Base-by-base conservation (phyloP, 2,113 vertebrate genomes). In the Myrmophylax atrothorax region DNA sequence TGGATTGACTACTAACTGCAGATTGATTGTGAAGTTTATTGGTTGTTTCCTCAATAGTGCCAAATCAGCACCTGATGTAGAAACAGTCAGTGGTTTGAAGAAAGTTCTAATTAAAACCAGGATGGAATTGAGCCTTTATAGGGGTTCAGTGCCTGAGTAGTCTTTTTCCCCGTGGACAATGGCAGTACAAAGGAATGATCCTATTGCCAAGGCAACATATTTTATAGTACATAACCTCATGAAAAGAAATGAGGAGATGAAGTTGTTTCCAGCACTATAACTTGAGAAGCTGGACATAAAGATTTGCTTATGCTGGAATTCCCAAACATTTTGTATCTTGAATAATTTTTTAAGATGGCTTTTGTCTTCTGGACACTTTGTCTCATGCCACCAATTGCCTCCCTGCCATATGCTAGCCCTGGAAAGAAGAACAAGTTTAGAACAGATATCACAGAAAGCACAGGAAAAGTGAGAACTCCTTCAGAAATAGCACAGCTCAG, bases 21-120 rank as follows among this genome's bases (percentile, higher is more conserved):
- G 90, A 97, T 97, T 97, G 95, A 96, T 97, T 95, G 91, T 96
- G 94, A 96, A 96, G 82, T 97, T 96, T 97, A 94, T 95, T 94
- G 94, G 84, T 96, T 97, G 92, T 96, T 98, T 97, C 89, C 96
- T 97, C 91, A 86, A 95, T 84, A 82, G 86, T 93, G 85, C 88
- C 87, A 91, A 97, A 97, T 97, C 94, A 94, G 75, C 88, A 96
- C 94, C 96, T 96, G 89, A 97, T 94, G 74, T 92, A 97, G 93
- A 87, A 92, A 74, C 88, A 84, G 50, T 79, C 68, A 95, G 67
- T 1, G 3, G 75, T 46, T 94, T 92, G 90, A 97, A 96, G 89
- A 92, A 97, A 95, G 73, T 89, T 96, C 58, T 96, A 97, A 97
- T 97, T 97, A 96, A 96, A 94, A 94, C 79, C 96, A 95, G 92